Evolutionary conservation across 2,113 vertebrate genomes (phyloP).

Genomic region (Hoplias malabaricus): DNA sequence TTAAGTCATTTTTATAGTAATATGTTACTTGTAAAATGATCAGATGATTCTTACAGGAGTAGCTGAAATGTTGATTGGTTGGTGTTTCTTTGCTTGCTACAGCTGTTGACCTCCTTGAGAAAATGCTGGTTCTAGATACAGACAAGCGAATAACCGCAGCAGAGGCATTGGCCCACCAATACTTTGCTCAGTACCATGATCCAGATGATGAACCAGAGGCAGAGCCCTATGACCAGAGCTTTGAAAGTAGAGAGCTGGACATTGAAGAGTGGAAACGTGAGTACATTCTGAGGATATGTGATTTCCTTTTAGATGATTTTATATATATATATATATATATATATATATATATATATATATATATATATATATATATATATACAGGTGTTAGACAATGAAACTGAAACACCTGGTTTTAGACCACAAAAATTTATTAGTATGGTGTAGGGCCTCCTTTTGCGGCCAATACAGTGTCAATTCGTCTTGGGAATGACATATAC

Average conservation of each 20-base stretch:
- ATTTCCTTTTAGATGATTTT: background rate
- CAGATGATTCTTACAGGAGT: background rate
- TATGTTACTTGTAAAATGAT: background rate
- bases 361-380: background rate
- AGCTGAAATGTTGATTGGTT: background rate
- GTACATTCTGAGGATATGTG: slow-evolving; percentile 51
- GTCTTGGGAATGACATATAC: no score
- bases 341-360: background rate
- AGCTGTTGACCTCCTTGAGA: slow-evolving; percentile 97
- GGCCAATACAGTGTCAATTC: no score
- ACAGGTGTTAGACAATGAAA: no score
- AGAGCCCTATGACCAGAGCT: slow-evolving; percentile 95
- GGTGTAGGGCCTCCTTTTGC: no score
- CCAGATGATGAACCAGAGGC: slow-evolving; percentile 95
- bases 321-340: no score
- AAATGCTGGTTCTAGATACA: slow-evolving; percentile 97
- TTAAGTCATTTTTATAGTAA: no score
- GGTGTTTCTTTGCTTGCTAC: background rate
- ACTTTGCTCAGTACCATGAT: slow-evolving; percentile 95
- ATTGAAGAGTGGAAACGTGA: slow-evolving; percentile 98
- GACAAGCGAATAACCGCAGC: slow-evolving; percentile 95
- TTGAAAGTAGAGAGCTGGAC: slow-evolving; percentile 91
- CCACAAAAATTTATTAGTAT: no score
- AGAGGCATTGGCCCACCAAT: slow-evolving; percentile 88
- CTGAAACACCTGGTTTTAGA: no score